Evolutionary conservation across 1,140 invertebrate genomes (phyloP).

Genomic region (Eulimnadia texana): DNA sequence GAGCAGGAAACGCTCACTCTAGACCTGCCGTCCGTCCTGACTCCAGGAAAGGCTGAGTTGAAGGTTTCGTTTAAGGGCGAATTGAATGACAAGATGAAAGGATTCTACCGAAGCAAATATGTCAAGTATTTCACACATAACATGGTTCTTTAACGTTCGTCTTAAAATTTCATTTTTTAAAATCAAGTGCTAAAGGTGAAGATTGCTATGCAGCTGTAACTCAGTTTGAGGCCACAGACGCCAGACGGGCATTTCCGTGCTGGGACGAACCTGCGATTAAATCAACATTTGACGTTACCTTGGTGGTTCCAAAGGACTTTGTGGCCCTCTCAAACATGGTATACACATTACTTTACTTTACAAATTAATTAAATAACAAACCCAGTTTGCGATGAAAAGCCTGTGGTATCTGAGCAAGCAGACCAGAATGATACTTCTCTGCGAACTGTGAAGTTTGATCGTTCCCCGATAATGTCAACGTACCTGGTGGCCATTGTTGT

Average conservation of each 20-base stretch:
- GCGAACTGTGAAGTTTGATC: conserved; percentile 56
- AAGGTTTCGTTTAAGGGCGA: conserved; percentile 60
- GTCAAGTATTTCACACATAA: conserved; percentile 29
- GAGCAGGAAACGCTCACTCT: conserved; percentile 57
- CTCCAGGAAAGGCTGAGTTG: conserved; percentile 47
- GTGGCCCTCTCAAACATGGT: conserved; percentile 90
- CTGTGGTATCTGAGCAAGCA: conserved; percentile 42
- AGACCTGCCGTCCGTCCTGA: conserved; percentile 42
- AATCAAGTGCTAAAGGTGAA: conserved; percentile 42
- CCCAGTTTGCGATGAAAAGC: conserved; percentile 28
- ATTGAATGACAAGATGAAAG: conserved; percentile 88
- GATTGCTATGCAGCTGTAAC: conserved; percentile 75
- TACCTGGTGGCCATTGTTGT: conserved; percentile 86
- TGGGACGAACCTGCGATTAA: conserved; percentile 96
- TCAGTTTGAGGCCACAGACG: conserved; percentile 76
- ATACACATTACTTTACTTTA: conserved; percentile 20
- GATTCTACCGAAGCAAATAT: conserved; percentile 86
- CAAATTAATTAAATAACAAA: neutral
- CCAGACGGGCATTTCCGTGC: conserved; percentile 81
- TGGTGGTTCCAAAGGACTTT: conserved; percentile 57
- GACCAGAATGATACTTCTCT: conserved; percentile 34
- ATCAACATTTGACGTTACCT: conserved; percentile 80
- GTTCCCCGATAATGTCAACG: conserved; percentile 89
- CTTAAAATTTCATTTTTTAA: conserved; percentile 1
- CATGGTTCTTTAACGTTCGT: neutral